Evolutionary conservation across 2,888 invertebrate species (phyloP), one percentile per base, ranked within the genome.

Genomic region (Stenodera caucasica): DNA sequence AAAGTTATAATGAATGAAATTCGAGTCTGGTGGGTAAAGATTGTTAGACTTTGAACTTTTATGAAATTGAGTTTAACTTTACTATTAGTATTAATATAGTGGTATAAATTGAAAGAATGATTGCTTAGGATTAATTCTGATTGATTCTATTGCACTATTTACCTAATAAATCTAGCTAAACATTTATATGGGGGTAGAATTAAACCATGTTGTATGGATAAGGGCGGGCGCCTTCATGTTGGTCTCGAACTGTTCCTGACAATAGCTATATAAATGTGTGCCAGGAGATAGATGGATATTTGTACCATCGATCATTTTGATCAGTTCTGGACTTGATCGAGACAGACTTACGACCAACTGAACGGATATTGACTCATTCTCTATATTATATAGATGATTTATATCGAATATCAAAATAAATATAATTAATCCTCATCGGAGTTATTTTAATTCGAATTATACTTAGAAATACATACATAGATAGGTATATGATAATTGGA

Each of bases 301-400:
- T 71, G 71, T 72, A 66, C 73, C 75, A 78, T 78, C 77, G 75
- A 78, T 78, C 78, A 78, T 77, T 74, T 73, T 65, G 72, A 73
- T 75, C 74, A 74, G 75, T 71, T 45, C 77, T 78, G 77, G 70
- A 69, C 69, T 67, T 76, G 77, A 78, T 75, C 73, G 75, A 23
- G 63, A 67, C 68, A 60, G 66, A 59, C 65, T 70, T 66, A 66
- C 61, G 62, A 64, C 67, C 60, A 67, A 63, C 62, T 21, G 37
- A 62, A 54, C 63, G 63, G 63, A 63, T 63, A 63, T 63, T 63
- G 63, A 63, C 57, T 63, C 63, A 63, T 58, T 58, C 63, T 58
- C 54, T 63, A 45, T 35, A 35, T 40, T 63, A 45, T 35, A 35
- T 40, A 2, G 26, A 63, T 63, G 63, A 63, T 63, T 60, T 63